Evolutionary conservation across 1,140 invertebrate genomes (phyloP).

Genomic region (Trachelipus rathkii): DNA sequence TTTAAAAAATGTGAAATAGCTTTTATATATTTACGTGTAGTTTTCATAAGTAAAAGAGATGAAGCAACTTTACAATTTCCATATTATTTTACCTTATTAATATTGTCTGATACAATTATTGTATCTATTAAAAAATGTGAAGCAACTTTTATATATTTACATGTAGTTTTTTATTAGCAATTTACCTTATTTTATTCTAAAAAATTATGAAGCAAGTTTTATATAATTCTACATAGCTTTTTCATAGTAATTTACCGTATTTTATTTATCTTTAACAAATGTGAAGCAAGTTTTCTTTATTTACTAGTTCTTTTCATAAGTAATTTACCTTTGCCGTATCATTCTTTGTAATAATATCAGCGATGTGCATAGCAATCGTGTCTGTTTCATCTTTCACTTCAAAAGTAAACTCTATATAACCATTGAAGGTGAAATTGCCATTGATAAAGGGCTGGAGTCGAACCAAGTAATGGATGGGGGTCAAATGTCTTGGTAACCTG

Average conservation of each 20-base stretch:
- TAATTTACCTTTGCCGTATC: conserved; percentile 18
- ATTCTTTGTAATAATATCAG: conserved; percentile 23
- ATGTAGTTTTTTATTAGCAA: too few species aligned
- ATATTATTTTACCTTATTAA: too few species aligned
- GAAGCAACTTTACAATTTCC: too few species aligned
- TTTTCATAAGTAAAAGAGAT: too few species aligned
- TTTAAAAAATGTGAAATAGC: too few species aligned
- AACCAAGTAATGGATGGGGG: conserved; percentile 14
- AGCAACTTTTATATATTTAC: too few species aligned
- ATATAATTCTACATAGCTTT: background rate
- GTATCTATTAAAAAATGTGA: too few species aligned
- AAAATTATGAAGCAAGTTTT: background rate
- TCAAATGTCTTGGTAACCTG: conserved; percentile 1
- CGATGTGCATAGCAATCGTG: conserved; percentile 12
- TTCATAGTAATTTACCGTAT: background rate
- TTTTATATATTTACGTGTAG: too few species aligned
- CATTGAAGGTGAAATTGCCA: conserved; percentile 5
- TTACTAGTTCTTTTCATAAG: background rate
- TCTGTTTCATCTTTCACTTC: conserved; percentile 8
- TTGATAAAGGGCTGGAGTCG: background rate
- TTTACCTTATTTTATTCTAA: too few species aligned
- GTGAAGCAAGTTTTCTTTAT: background rate
- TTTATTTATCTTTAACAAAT: background rate
- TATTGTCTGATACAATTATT: too few species aligned
- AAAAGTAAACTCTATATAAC: conserved; percentile 6